Conservation (phyloP, 2,113 vertebrate species). For the Nothoprocta pentlandii region DNA sequence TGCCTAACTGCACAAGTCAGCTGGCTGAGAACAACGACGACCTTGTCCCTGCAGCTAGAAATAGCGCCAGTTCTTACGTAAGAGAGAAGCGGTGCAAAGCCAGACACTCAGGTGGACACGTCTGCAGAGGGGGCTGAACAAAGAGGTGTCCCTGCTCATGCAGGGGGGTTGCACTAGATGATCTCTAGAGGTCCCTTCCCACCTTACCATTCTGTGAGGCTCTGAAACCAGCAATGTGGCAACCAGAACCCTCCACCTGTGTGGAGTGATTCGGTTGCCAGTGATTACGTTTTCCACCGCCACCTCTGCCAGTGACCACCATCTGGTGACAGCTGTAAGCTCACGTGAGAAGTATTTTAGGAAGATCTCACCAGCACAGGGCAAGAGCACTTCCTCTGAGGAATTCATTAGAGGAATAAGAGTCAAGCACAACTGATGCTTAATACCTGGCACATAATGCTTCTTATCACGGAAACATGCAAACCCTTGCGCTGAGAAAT, state of each 20-base stretch:
- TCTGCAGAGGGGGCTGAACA: background rate
- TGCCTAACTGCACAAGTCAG: background rate
- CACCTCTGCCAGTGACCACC: background rate
- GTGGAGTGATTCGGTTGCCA: background rate
- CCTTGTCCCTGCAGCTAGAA: conserved; percentile 11
- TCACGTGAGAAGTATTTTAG: background rate
- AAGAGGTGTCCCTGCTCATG: background rate
- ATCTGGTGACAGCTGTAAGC: background rate
- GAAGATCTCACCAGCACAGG: background rate
- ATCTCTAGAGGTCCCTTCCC: too few species aligned
- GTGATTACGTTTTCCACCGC: background rate
- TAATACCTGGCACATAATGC: background rate
- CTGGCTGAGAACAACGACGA: background rate
- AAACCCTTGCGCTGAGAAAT: background rate
- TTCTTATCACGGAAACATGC: background rate
- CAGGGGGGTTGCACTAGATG: too few species aligned
- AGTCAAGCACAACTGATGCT: background rate
- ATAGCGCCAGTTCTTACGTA: background rate
- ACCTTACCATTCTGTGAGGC: too few species aligned
- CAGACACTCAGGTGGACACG: background rate
- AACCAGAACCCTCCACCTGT: background rate
- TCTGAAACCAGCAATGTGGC: background rate
- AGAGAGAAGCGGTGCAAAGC: background rate
- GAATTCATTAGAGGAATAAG: background rate
- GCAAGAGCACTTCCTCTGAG: background rate